Percentiles rank a stretch among this genome's conserved stretches.
Conservation (phyloP, 2,888 invertebrate species). For the Ennomos fuscantarius region DNA sequence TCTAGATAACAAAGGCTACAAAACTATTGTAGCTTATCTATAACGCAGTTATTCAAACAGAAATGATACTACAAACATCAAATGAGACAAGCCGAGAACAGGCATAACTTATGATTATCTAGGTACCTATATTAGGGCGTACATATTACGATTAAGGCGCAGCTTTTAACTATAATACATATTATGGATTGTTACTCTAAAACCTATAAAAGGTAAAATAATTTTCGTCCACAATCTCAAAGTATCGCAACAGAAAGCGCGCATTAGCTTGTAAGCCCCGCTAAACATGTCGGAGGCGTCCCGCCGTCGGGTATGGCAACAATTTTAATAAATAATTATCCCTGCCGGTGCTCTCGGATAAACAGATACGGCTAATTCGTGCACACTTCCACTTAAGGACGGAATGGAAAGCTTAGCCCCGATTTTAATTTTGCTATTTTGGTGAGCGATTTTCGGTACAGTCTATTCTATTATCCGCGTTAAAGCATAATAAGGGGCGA, state of each 20-base stretch:
- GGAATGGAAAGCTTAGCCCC: slow-evolving; percentile 7
- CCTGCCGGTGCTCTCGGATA: slow-evolving; percentile 58
- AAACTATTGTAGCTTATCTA: too few species aligned
- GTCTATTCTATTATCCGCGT: too few species aligned
- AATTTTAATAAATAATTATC: slow-evolving; percentile 81
- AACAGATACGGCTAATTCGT: slow-evolving; percentile 66
- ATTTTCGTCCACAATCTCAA: neutral
- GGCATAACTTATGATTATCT: too few species aligned
- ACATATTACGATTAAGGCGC: too few species aligned
- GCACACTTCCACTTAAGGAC: slow-evolving; percentile 36
- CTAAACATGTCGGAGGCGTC: slow-evolving; percentile 18
- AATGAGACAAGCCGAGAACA: too few species aligned
- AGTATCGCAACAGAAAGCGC: neutral
- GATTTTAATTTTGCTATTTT: slow-evolving; percentile 6
- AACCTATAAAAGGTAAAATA: neutral
- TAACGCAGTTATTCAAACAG: too few species aligned
- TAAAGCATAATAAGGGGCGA: too few species aligned
- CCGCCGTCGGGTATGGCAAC: slow-evolving; percentile 58
- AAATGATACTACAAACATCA: too few species aligned
- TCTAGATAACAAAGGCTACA: too few species aligned
- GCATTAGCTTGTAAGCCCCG: slow-evolving; percentile 9
- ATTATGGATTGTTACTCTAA: too few species aligned
- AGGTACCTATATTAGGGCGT: too few species aligned
- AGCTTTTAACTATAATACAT: too few species aligned
- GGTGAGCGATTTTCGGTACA: neutral